Base-by-base conservation (phyloP, 64 coral and sea anemone genomes). In the Montipora foliosa region DNA sequence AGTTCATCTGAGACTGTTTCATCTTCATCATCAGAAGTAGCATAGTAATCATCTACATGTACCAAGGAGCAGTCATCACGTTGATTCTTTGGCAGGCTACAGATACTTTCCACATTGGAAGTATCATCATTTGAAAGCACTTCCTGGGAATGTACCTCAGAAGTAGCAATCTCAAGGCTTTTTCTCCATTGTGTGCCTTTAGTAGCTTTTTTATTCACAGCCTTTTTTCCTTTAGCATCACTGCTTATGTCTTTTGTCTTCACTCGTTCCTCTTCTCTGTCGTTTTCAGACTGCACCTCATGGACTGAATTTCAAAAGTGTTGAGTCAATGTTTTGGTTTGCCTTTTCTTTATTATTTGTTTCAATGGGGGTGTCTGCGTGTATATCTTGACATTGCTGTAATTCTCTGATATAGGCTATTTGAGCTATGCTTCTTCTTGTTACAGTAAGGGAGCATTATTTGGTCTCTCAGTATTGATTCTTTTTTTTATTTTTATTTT, bases 1-100 rank as follows among this genome's bases (percentile, higher is more conserved):
- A 37, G 70, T 37, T 24, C 70, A 74, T 66, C 61, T 66, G 61
- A 66, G 61, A 13, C 61, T 66, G 61, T 66, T 66, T 66, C 61
- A 66, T 66, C 61, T 66, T 66, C 61, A 2, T 66, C 61, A 66
- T 66, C 61, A 66, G 61, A 66, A 4, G 61, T 66, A 66, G 61
- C 61, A 66, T 66, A 66, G 61, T 66, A 66, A 66, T 66, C 61
- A 66, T 66, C 61, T 66, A 66, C 61, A 66, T 66, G 61, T 66
- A 66, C 61, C 61, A 66, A 66, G 61, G 61, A 66, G 61, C 61
- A 66, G 61, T 66, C 61, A 1, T 66, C 61, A 66, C 11, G 61
- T 66, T 66, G 61, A 66, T 66, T 66, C 61, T 6, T 66, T 66
- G 61, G 61, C 61, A 66, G 61, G 61, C 61, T 66, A 66, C 61